A percentile compares a stretch with the other conserved stretches of the same genome.
phyloP scores from a whole-genome alignment of 1,140 invertebrate species.

The Radopholus similis region DNA sequence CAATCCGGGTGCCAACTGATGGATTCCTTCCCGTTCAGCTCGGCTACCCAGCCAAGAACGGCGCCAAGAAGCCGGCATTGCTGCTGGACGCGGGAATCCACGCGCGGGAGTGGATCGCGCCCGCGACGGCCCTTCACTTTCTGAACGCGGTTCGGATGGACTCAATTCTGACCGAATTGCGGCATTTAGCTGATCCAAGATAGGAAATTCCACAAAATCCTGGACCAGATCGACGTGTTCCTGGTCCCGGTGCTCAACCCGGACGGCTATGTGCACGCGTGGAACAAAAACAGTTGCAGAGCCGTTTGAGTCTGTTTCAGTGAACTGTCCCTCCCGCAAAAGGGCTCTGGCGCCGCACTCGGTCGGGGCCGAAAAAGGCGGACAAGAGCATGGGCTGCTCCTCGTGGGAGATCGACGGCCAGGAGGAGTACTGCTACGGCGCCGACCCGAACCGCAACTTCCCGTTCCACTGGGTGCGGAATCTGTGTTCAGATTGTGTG shows the following conservation, averaged over 20 bases:
- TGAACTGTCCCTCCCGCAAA: background rate
- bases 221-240: slow-evolving; percentile 32
- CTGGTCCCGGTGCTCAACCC: slow-evolving; percentile 36
- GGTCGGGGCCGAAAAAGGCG: slow-evolving; percentile 35
- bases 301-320: background rate
- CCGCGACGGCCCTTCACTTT: slow-evolving; percentile 21
- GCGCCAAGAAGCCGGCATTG: slow-evolving; percentile 23
- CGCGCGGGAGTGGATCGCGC: slow-evolving; percentile 38
- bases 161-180: background rate
- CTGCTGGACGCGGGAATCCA: slow-evolving; percentile 42
- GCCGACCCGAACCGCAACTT: slow-evolving; percentile 63
- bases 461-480: slow-evolving; percentile 58
- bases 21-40: slow-evolving; percentile 26
- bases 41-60: slow-evolving; percentile 22
- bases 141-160: slow-evolving; percentile 21
- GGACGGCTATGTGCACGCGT: slow-evolving; percentile 62
- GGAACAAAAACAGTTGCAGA: slow-evolving; percentile 47
- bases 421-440: slow-evolving; percentile 50
- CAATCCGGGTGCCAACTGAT: background rate
- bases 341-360: slow-evolving; percentile 62
- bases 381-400: background rate
- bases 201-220: background rate
- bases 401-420: background rate
- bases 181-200: slow-evolving; percentile 14
- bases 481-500: background rate